Evolutionary conservation across 2,797 vertebrate genomes (phyloP).

Genomic region (Kryptolebias ocellatus): DNA sequence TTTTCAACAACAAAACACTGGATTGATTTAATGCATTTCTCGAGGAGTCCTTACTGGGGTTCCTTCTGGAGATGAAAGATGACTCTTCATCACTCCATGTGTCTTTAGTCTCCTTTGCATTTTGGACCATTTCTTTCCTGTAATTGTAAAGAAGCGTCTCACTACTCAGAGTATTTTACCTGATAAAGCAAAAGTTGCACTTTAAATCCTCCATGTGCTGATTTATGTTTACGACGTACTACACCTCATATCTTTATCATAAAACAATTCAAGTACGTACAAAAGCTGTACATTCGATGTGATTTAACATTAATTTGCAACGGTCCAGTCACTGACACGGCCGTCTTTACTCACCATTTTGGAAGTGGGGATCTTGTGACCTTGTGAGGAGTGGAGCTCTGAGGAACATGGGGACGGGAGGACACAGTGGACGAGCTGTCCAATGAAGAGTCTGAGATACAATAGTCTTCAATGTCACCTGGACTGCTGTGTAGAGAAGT

Average conservation of each 20-base stretch:
- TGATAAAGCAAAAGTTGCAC: background rate
- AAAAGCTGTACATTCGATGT: too few relatives aligned
- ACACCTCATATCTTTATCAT: too few relatives aligned
- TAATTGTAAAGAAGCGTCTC: conserved; percentile 5
- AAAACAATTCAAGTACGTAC: too few relatives aligned
- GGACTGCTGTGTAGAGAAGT: conserved; percentile 34
- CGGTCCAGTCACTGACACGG: too few relatives aligned
- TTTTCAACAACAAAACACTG: background rate
- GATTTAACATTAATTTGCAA: too few relatives aligned
- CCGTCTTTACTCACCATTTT: conserved; percentile 50
- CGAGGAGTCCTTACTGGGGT: conserved; percentile 23
- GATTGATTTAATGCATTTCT: background rate
- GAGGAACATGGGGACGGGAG: background rate
- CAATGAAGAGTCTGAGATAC: conserved; percentile 32
- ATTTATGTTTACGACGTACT: too few relatives aligned
- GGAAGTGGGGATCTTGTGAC: background rate
- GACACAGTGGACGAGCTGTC: conserved; percentile 20
- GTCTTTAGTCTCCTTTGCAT: conserved; percentile 63
- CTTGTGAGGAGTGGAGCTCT: conserved; percentile 66
- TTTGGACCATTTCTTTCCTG: conserved; percentile 50
- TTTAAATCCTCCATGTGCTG: too few relatives aligned
- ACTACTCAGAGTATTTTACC: background rate
- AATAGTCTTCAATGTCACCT: background rate
- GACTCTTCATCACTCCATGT: conserved; percentile 78
- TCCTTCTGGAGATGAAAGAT: background rate